Evolutionary conservation across 2,113 vertebrate species (phyloP), one percentile per base, ranked within the genome.

Genomic region (Willisornis vidua): DNA sequence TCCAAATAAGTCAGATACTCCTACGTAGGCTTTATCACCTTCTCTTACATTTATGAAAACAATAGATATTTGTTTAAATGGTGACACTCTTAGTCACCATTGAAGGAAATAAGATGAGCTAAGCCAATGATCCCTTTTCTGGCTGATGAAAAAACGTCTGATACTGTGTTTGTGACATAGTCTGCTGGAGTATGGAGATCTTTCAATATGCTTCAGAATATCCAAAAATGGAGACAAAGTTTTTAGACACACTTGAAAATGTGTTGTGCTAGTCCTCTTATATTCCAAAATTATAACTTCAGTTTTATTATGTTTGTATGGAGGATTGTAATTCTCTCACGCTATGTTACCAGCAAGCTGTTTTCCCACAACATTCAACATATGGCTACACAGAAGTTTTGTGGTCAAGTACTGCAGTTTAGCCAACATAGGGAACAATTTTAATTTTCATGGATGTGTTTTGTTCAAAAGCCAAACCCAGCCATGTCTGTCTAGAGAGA

Each of bases 161-260:
- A 45, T 33, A 17, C 45, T 26, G 7, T 33, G 7, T 77, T 67
- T 91, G 22, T 94, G 66, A 75, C 11, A 6, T 63, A 10, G 33
- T 28, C 55, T 85, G 8, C n/a, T 35, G 65, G 25, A 54, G 5
- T 37, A 12, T 58, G 37, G 41, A 70, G 12, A 14, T 54, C 23
- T 58, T 74, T 10, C 67, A 37, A 25, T 37, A 31, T 37, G 14
- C n/a, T 79, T 88, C 54, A 86, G 54, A 83, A 52, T 71, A 45
- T 39, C 52, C 22, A 65, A 51, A 91, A 92, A 78, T 33, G 19
- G 22, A 85, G 19, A 37, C 29, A 18, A 10, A 31, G 10, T 48
- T 92, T 92, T 90, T 28, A 39, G 39, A 51, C 18, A 7, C 8
- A 45, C 63, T 84, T 87, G 29, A 85, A 81, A 91, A 87, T 24